Conservation (phyloP, 2,113 vertebrate species). For the Megaleporinus macrocephalus region DNA sequence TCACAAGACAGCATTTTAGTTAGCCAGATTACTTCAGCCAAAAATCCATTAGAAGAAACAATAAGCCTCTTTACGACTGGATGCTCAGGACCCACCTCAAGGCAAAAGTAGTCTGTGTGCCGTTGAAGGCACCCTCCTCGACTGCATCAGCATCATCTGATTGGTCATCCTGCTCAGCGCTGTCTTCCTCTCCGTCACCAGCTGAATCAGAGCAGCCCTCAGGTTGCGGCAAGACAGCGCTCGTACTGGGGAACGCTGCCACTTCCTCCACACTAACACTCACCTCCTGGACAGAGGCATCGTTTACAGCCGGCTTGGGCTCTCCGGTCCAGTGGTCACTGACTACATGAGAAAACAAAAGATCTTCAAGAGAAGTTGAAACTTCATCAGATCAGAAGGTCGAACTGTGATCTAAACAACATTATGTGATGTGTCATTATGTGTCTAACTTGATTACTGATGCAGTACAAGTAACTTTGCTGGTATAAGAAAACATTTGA, state of each 20-base stretch:
- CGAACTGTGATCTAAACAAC: conserved; percentile 21
- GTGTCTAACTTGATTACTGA: neutral
- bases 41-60: no score
- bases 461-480: no score
- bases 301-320: conserved; percentile 64
- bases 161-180: conserved; percentile 66
- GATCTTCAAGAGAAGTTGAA: conserved; percentile 79
- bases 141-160: conserved; percentile 66
- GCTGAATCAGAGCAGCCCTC: conserved; percentile 54
- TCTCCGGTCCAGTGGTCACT: conserved; percentile 83
- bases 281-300: conserved; percentile 71
- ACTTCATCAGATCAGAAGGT: conserved; percentile 67
- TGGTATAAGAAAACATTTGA: no score
- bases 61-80: no score
- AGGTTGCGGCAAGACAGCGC: conserved; percentile 51
- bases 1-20: no score
- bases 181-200: conserved; percentile 63
- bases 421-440: conserved; percentile 24
- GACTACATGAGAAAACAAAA: conserved; percentile 81
- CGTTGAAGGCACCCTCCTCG: conserved; percentile 63
- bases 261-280: conserved; percentile 72
- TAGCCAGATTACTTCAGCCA: no score
- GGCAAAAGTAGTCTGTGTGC: conserved; percentile 66
- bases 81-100: conserved; percentile 68
- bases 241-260: conserved; percentile 71